A percentile compares a stretch with the other conserved stretches of the same genome.
phyloP scores from a whole-genome alignment of 2,888 invertebrate genomes.

The Phyllotreta striolata region DNA sequence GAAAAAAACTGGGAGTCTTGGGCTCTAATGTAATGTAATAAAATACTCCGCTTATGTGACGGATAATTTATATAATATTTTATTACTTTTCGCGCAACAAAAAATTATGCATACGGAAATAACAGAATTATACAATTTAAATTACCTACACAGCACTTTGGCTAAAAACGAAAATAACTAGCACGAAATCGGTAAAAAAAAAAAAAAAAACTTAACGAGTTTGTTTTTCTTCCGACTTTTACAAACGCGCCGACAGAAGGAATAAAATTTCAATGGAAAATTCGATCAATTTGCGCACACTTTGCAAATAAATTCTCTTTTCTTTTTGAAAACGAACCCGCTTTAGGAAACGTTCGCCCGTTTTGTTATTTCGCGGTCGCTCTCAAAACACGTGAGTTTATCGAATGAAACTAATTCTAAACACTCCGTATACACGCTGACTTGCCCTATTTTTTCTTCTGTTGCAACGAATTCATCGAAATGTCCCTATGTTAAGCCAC shows the following conservation, averaged over 20 bases:
- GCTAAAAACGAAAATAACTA: constrained; percentile 5
- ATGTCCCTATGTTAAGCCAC: no score
- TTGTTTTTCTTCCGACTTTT: constrained; percentile 12
- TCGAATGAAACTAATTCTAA: constrained; percentile 30
- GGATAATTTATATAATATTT: no score
- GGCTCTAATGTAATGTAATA: no score
- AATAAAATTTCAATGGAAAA: constrained; percentile 22
- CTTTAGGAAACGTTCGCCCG: constrained; percentile 15
- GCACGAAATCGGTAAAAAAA: constrained; percentile 10
- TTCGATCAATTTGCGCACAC: constrained; percentile 18
- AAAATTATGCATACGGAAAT: no score
- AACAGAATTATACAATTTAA: no score
- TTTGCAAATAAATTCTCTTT: constrained; percentile 20
- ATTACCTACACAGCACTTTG: not conserved
- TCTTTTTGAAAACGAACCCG: constrained; percentile 16
- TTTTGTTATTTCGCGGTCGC: constrained; percentile 23
- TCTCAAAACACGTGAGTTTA: constrained; percentile 26
- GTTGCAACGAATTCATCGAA: no score
- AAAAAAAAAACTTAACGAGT: constrained; percentile 15
- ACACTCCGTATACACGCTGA: not conserved
- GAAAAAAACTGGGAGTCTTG: no score
- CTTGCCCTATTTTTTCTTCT: no score
- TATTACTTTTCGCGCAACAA: no score
- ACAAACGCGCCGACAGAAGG: constrained; percentile 16
- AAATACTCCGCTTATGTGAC: no score